A percentile compares a stretch with the other conserved stretches of the same genome.
phyloP scores from a whole-genome alignment of 2,888 invertebrate genomes.

The Drosophila mettleri region DNA sequence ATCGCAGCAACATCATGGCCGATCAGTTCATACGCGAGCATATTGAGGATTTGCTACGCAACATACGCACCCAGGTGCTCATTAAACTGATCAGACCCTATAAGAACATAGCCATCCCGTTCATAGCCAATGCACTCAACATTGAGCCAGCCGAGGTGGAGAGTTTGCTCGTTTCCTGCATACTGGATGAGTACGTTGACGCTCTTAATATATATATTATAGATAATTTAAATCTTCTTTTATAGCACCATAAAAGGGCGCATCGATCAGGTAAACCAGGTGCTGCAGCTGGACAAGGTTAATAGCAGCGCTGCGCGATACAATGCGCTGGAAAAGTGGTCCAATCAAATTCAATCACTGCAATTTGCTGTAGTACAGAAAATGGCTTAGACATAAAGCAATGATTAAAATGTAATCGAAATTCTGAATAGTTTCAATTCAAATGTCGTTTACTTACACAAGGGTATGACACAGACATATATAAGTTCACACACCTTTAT shows the following conservation, averaged over 20 bases:
- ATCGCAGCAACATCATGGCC: slow-evolving; percentile 98
- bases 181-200: slow-evolving; percentile 94
- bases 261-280: slow-evolving; percentile 97
- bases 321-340: slow-evolving; percentile 98
- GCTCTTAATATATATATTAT: too few species aligned
- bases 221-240: background rate
- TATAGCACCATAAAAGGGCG: slow-evolving; percentile 92
- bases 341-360: slow-evolving; percentile 93
- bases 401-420: slow-evolving; percentile 25
- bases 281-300: slow-evolving; percentile 93
- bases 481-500: too few species aligned
- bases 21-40: slow-evolving; percentile 99
- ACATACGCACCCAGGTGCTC: slow-evolving; percentile 98
- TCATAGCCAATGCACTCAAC: slow-evolving; percentile 97
- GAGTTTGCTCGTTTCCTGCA: slow-evolving; percentile 97
- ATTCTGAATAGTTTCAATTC: slow-evolving; percentile 13
- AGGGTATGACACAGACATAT: background rate
- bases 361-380: slow-evolving; percentile 96
- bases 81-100: slow-evolving; percentile 99
- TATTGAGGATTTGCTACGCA: slow-evolving; percentile 97
- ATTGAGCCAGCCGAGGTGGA: slow-evolving; percentile 98
- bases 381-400: slow-evolving; percentile 89
- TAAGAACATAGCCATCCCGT: slow-evolving; percentile 98
- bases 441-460: background rate
- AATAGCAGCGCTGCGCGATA: slow-evolving; percentile 94